phyloP scores from a whole-genome alignment of 2,797 vertebrate genomes.

The Gymnothorax javanicus region DNA sequence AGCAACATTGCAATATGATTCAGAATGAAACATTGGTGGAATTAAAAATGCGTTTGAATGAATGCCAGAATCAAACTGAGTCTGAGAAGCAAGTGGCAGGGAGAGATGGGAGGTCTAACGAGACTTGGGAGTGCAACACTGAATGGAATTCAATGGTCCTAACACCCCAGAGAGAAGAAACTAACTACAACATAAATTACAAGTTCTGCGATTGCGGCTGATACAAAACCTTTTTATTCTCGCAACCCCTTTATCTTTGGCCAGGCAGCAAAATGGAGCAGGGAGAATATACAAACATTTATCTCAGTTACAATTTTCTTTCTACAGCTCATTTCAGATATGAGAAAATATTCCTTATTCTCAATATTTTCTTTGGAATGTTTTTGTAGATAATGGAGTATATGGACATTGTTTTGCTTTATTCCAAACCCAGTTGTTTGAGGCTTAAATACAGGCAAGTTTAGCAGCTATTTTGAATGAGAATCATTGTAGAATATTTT shows the following conservation, averaged over 20 bases:
- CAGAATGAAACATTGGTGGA: not conserved
- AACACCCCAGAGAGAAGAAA: not conserved
- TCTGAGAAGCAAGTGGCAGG: not conserved
- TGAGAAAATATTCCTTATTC: not conserved
- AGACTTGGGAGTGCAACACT: not conserved
- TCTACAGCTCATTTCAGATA: not conserved
- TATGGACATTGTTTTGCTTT: not conserved
- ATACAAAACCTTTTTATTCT: not conserved
- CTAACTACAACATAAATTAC: not conserved
- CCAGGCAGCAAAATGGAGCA: not conserved
- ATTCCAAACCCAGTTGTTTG: not conserved
- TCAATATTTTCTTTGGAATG: not conserved
- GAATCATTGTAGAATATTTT: no score
- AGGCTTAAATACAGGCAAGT: not conserved
- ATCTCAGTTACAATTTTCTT: not conserved
- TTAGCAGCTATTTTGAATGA: not conserved
- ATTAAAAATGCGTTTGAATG: not conserved
- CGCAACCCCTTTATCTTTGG: not conserved
- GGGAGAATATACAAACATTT: not conserved
- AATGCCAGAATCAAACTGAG: not conserved
- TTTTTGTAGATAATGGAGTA: not conserved
- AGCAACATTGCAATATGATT: not conserved
- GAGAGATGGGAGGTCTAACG: not conserved
- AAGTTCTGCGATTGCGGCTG: not conserved
- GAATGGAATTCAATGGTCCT: not conserved